A percentile compares a stretch with the other conserved stretches of the same genome.
Conservation (phyloP, 2,888 invertebrate genomes). For the Sphaerophoria taeniata region DNA sequence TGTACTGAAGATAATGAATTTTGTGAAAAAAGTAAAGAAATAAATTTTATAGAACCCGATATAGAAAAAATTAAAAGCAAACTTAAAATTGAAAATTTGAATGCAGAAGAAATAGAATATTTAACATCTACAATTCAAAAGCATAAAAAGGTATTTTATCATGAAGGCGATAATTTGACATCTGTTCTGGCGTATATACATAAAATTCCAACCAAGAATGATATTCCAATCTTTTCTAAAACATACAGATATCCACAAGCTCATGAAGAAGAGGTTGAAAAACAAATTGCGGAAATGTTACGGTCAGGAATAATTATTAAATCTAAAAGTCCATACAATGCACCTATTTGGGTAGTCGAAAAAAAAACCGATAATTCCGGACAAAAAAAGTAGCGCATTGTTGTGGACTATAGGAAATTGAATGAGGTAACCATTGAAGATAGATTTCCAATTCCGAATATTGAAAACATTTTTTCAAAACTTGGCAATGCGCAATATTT, state of each 20-base stretch:
- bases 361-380: conserved; percentile 27
- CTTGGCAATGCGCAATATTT: conserved; percentile 41
- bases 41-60: conserved; percentile 22
- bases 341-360: conserved; percentile 6
- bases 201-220: background rate
- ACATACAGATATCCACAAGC: background rate
- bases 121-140: background rate
- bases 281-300: conserved; percentile 45
- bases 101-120: conserved; percentile 11
- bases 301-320: conserved; percentile 24
- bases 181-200: background rate
- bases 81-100: conserved; percentile 39
- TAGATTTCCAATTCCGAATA: conserved; percentile 52
- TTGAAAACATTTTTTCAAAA: conserved; percentile 51
- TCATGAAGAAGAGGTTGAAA: conserved; percentile 6
- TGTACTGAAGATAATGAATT: background rate
- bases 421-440: conserved; percentile 37
- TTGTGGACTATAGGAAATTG: too few relatives aligned
- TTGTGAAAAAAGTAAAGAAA: background rate
- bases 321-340: conserved; percentile 31
- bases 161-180: background rate
- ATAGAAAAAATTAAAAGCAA: conserved; percentile 7
- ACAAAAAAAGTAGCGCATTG: conserved; percentile 14
- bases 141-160: background rate
- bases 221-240: background rate